Conservation (phyloP, 2,888 invertebrate species). For the Atethmia centrago region DNA sequence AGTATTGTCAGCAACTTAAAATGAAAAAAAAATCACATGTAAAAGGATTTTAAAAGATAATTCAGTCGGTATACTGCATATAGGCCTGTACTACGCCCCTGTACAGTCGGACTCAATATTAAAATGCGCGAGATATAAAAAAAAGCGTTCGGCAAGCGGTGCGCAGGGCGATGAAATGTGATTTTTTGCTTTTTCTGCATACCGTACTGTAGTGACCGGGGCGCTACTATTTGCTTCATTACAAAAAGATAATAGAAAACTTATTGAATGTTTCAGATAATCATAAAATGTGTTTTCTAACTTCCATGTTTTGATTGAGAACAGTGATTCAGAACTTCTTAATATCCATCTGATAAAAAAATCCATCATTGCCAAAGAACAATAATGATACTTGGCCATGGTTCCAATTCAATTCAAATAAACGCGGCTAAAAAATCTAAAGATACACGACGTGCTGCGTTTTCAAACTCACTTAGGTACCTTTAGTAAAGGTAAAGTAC, state of each 20-base stretch:
- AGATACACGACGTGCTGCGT: no score
- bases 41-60: background rate
- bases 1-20: background rate
- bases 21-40: background rate
- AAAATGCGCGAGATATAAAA: conserved; percentile 40
- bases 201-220: conserved; percentile 21
- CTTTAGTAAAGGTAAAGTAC: no score
- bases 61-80: conserved; percentile 11
- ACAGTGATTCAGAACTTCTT: background rate
- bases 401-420: background rate
- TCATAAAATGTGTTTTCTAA: background rate
- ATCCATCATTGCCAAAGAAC: background rate
- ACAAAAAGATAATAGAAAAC: conserved; percentile 11
- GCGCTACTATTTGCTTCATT: conserved; percentile 35
- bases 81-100: background rate
- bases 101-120: conserved; percentile 48
- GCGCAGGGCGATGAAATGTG: conserved; percentile 52
- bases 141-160: conserved; percentile 37
- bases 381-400: background rate
- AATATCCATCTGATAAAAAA: background rate
- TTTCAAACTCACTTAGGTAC: background rate
- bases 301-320: background rate
- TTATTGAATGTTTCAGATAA: background rate
- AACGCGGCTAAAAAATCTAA: background rate
- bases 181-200: conserved; percentile 48